Conservation (phyloP, 1,140 invertebrate genomes). For the Carposina sasakii region DNA sequence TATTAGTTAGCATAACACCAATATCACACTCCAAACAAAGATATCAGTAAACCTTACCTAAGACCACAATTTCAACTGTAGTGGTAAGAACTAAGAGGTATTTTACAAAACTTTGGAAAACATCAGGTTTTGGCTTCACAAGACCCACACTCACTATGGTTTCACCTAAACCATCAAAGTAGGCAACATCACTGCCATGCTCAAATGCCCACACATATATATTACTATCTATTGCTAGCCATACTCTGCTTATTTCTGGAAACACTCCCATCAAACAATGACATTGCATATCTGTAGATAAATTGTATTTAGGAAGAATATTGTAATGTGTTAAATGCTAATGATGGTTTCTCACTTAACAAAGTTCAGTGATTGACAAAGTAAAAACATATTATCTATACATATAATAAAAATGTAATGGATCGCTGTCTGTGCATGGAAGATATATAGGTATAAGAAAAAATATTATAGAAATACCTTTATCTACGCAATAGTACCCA, state of each 20-base stretch:
- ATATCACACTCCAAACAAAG: conserved; percentile 63
- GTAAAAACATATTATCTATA: too few species aligned
- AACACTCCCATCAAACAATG: conserved; percentile 97
- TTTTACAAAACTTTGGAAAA: conserved; percentile 94
- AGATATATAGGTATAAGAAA: too few species aligned
- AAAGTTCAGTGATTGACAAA: too few species aligned
- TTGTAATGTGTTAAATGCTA: too few species aligned
- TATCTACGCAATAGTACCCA: too few species aligned
- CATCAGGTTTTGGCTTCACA: conserved; percentile 87
- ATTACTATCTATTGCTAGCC: conserved; percentile 98
- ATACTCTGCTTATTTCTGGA: conserved; percentile 95
- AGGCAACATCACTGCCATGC: conserved; percentile 91
- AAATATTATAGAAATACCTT: too few species aligned
- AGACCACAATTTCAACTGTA: conserved; percentile 92
- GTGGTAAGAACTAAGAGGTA: conserved; percentile 93
- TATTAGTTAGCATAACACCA: not conserved
- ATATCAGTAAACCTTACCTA: conserved; percentile 80
- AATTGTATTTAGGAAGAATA: conserved; percentile 27
- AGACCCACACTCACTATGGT: conserved; percentile 91
- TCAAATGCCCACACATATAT: conserved; percentile 98
- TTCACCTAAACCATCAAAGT: conserved; percentile 93
- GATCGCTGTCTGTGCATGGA: too few species aligned
- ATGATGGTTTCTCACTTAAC: too few species aligned
- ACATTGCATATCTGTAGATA: conserved; percentile 89
- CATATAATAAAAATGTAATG: too few species aligned